Base-by-base conservation (phyloP, 2,113 vertebrate species). In the Indri indri region DNA sequence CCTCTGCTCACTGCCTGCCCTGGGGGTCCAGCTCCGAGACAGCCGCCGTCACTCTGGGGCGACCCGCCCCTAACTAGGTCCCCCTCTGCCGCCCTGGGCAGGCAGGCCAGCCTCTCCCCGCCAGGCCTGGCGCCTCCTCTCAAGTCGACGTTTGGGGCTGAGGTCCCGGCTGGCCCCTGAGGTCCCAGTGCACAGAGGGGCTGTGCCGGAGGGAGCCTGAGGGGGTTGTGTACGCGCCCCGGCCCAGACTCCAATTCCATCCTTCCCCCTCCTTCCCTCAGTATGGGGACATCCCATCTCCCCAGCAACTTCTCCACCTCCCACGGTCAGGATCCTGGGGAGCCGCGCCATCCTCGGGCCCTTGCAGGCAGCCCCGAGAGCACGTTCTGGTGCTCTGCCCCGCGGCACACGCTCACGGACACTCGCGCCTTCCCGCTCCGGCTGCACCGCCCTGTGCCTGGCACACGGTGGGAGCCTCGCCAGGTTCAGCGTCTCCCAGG, bases 341-440 rank as follows among this genome's bases (percentile, higher is more conserved):
- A 50, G 42, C 16, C 34, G 0, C 5, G 9, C 63, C 40, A 54
- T 14, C 3, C 74, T 16, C 4, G 2, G 17, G 47, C 66, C 34
- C 17, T 30, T 1, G 2, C 1, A 61, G 65, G n/a, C 68, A 45
- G 27, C n/a, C 22, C 70, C 22, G 0, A 10, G 17, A 40, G 34
- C 52, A 52, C 0, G 52, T 52, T 17, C 52, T 14, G 1, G 52
- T 5, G 52, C 16, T 52, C 16, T 18, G 52, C 52, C 16, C 16
- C 52, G 16, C 13, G 52, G 14, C 0, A 14, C 30, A 0, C 1
- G 3, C 77, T 68, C 25, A 23, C 3, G 34, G 8, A 8, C 0
- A 1, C n/a, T 2, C 18, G 22, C 3, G 2, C 30, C 30, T 42
- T 30, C 74, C n/a, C 6, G 34, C 32, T 17, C 73, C 2, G 80